Percentiles rank a stretch among this genome's conserved stretches.
Evolutionary conservation across 2,113 vertebrate species (phyloP).

Genomic region (Heliornis fulica): DNA sequence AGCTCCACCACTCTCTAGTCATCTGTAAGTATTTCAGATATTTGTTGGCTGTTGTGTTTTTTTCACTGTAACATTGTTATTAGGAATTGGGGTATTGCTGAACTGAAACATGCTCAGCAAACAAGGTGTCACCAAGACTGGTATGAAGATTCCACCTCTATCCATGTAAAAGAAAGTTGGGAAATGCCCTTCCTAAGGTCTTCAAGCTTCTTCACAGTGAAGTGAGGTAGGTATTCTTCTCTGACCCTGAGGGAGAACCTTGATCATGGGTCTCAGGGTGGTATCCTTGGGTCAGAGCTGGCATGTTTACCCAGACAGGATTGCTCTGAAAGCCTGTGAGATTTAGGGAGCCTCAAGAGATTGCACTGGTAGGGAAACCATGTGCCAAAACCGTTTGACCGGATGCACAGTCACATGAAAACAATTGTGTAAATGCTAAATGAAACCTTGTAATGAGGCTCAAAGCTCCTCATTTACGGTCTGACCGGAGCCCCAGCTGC

Average conservation of each 20-base stretch:
- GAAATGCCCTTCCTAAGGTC: neutral
- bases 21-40: neutral
- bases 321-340: neutral
- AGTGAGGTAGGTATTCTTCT: neutral
- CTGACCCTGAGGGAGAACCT: neutral
- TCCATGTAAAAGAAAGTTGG: neutral
- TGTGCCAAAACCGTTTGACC: neutral
- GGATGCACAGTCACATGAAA: neutral
- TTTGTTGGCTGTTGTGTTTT: neutral
- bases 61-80: neutral
- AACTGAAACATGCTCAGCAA: neutral
- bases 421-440: neutral
- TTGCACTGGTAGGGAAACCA: fast-evolving
- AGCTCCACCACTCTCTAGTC: neutral
- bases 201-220: neutral
- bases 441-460: neutral
- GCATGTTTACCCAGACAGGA: neutral
- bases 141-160: neutral
- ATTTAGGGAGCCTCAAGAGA: neutral
- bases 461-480: neutral
- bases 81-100: neutral
- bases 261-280: fast-evolving
- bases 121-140: neutral
- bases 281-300: neutral
- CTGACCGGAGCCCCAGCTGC: neutral